Conservation (phyloP, 1,140 invertebrate species). For the Acarapis woodi region DNA sequence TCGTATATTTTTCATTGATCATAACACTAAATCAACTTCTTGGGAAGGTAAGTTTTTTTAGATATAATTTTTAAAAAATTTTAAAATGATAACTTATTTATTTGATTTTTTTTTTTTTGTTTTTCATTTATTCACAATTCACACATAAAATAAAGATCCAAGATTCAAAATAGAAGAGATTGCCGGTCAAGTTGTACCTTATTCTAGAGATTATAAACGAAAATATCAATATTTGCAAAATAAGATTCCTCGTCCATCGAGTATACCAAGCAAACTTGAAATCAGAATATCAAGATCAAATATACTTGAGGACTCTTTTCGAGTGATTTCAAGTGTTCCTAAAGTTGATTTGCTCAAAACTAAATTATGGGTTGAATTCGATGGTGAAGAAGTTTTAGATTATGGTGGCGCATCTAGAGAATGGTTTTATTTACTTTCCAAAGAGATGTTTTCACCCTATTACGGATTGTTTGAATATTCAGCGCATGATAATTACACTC, state of each 20-base stretch:
- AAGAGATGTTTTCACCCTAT: slow-evolving; percentile 99
- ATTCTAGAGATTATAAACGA: slow-evolving; percentile 89
- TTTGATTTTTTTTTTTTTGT: too few relatives aligned
- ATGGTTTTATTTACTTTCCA: slow-evolving; percentile 93
- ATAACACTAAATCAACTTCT: slow-evolving; percentile 82
- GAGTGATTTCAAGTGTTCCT: slow-evolving; percentile 49
- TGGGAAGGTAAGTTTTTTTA: too few relatives aligned
- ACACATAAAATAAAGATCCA: too few relatives aligned
- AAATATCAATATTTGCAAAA: slow-evolving; percentile 95
- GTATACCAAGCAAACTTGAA: slow-evolving; percentile 91
- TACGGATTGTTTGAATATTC: slow-evolving; percentile 98
- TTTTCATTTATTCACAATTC: too few relatives aligned
- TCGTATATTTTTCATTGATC: slow-evolving; percentile 91
- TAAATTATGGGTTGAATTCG: slow-evolving; percentile 95
- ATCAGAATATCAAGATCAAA: slow-evolving; percentile 62
- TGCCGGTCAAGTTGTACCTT: slow-evolving; percentile 82
- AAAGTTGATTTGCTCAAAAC: slow-evolving; percentile 68
- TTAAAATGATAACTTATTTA: too few relatives aligned
- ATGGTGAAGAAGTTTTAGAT: slow-evolving; percentile 82
- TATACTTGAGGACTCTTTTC: slow-evolving; percentile 72
- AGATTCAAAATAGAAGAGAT: slow-evolving; percentile 79
- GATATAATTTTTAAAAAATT: too few relatives aligned
- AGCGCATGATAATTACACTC: slow-evolving; percentile 91
- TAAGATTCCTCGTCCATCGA: slow-evolving; percentile 82
- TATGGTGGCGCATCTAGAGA: slow-evolving; percentile 87